Evolutionary conservation across 53 echinoderm and acorn worm species (phyloP), one percentile per base, ranked within the genome.

Genomic region (Paracentrotus lividus): DNA sequence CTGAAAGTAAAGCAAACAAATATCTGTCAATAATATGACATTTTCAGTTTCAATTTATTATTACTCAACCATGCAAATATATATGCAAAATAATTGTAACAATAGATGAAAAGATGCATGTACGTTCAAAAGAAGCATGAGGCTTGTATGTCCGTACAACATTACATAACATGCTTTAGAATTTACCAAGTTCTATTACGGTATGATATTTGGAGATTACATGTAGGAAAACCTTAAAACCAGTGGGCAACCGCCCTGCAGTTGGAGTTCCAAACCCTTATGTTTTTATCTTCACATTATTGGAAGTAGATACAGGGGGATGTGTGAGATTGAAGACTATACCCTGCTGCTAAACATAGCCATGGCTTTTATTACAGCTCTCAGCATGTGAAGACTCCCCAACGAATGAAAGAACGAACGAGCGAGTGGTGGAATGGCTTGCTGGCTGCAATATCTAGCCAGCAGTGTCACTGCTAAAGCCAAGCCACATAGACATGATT

Each of bases 291-390:
- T 72, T 72, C 40, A 16, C 72, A 38, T 40, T 16, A 15, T 18
- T 16, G 72, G 20, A 36, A 16, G 72, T 40, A 72, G 40, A 32
- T 72, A 40, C 21, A 72, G 36, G 36, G 72, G 72, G 12, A 36
- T 36, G 18, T 64, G 40, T 72, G 72, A 72, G 40, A 38, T 72
- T 72, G 38, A 72, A 69, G 2, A 40, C 26, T n/a, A 47, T 81
- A 26, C 81, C 81, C 81, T 27, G n/a, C 81, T 81, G 81, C 12
- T 81, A 24, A 81, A 81, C 81, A 81, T 81, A 81, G 47, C 81
- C 81, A 47, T 81, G 47, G 24, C 24, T 81, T 47, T 44, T 44
- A 81, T 20, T 45, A 81, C 45, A 81, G 12, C 81, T 81, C 81
- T 47, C 81, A 44, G 40, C 72, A 18, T 72, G 72, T 47, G 81